These are phyloP conservation scores for Apteryx owenii DNA, from an alignment of 2,113 vertebrate genomes.

Conservation along the genomic window DNA sequence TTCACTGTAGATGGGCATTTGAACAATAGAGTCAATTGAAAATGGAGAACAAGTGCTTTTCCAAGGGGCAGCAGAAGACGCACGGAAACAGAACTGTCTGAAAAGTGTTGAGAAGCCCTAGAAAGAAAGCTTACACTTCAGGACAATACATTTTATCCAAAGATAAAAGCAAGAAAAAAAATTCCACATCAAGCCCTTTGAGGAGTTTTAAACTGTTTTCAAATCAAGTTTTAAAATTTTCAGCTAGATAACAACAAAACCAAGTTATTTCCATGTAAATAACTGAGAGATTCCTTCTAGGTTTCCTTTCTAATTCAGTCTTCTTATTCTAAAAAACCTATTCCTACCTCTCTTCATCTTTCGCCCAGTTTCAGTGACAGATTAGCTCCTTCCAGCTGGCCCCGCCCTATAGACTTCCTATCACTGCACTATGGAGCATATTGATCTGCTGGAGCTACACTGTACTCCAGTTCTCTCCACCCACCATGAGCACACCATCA, in stretches of 20 bases:
- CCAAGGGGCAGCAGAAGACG: not conserved
- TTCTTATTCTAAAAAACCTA: not conserved
- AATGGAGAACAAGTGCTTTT: not conserved
- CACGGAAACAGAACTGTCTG: not conserved
- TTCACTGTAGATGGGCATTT: not conserved
- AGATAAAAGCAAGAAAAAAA: not conserved
- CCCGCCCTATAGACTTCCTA: not conserved
- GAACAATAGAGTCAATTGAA: not conserved
- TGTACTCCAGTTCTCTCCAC: not conserved
- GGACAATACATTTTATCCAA: not conserved
- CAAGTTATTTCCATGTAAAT: not conserved
- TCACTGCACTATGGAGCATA: not conserved
- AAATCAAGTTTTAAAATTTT: not conserved
- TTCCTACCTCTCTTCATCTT: not conserved
- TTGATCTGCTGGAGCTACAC: not conserved
- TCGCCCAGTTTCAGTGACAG: not conserved
- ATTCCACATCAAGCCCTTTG: not conserved
- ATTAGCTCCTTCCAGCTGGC: not conserved
- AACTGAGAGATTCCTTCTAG: not conserved
- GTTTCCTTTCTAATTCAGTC: not conserved
- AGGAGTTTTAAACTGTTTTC: not conserved
- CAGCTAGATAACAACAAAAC: not conserved
- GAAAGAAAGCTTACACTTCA: not conserved
- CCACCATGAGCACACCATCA: not conserved
- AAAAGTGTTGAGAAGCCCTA: not conserved